Evolutionary conservation across 2,888 invertebrate genomes (phyloP).

Genomic region (Drosophila maculinotata): DNA sequence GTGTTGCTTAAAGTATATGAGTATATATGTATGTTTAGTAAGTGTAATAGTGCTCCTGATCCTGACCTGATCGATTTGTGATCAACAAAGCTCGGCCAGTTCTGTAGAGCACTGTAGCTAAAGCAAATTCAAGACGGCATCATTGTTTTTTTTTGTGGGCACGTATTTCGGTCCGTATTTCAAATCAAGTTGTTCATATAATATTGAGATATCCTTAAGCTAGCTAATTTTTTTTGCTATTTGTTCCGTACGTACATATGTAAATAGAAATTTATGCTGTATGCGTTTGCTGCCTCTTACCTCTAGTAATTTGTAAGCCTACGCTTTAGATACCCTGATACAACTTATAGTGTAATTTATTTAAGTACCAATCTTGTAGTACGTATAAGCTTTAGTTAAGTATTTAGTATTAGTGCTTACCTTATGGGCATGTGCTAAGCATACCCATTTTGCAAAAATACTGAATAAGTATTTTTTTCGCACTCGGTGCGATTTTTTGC

Average conservation of each 20-base stretch:
- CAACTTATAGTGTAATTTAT: conserved; percentile 43
- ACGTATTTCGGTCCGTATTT: conserved; percentile 56
- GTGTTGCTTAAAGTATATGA: too few relatives aligned
- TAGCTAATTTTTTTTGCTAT: conserved; percentile 1
- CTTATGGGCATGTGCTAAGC: conserved; percentile 1
- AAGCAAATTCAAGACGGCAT: conserved; percentile 56
- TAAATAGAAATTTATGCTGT: conserved; percentile 14
- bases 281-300: conserved; percentile 38
- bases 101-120: conserved; percentile 22
- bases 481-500: conserved; percentile 36
- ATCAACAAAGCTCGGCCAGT: conserved; percentile 17
- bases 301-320: conserved; percentile 63
- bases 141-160: conserved; percentile 7
- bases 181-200: conserved; percentile 54
- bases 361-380: conserved; percentile 21
- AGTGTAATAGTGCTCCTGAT: conserved; percentile 2
- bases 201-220: conserved; percentile 2
- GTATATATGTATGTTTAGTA: background rate
- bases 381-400: conserved; percentile 30
- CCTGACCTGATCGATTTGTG: background rate
- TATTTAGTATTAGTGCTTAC: conserved; percentile 14
- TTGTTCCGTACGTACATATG: too few relatives aligned
- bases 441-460: conserved; percentile 29
- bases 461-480: conserved; percentile 30
- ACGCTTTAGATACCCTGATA: conserved; percentile 72